Evolutionary conservation across 2,797 vertebrate species (phyloP).

Genomic region (Tachyglossus aculeatus): DNA sequence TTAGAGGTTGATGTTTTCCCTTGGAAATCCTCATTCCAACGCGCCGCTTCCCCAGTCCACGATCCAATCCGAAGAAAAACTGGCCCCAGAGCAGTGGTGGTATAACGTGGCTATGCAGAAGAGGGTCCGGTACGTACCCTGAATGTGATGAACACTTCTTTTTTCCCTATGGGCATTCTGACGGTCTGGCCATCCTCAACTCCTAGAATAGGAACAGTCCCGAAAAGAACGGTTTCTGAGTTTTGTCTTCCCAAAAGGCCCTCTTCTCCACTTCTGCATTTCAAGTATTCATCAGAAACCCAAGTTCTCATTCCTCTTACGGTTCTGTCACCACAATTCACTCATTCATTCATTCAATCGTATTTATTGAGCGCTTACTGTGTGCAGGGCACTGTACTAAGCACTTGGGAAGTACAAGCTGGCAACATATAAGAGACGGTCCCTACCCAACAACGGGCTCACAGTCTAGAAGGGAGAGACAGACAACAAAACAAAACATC

Average conservation of each 20-base stretch:
- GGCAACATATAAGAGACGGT: too few relatives aligned
- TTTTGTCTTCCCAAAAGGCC: background rate
- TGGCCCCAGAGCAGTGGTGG: background rate
- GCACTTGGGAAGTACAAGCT: too few relatives aligned
- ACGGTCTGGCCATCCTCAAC: conserved; percentile 96
- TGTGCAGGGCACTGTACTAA: too few relatives aligned
- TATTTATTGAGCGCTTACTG: too few relatives aligned
- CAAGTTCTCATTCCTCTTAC: background rate
- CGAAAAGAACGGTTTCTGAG: conserved; percentile 3
- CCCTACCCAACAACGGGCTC: too few relatives aligned
- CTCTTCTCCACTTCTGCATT: too few relatives aligned
- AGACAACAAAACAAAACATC: too few relatives aligned
- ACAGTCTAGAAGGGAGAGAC: too few relatives aligned
- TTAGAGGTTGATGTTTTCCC: background rate
- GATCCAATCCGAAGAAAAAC: background rate
- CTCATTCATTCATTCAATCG: too few relatives aligned
- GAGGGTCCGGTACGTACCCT: conserved; percentile 73
- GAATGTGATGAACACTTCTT: conserved; percentile 96
- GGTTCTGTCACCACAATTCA: too few relatives aligned
- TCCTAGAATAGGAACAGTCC: conserved; percentile 70
- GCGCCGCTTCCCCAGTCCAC: background rate
- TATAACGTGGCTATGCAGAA: background rate
- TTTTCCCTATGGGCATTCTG: conserved; percentile 95
- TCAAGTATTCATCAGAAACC: background rate
- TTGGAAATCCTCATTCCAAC: background rate